Evolutionary conservation across 2,797 vertebrate species (phyloP).

Genomic region (Acipenser ruthenus): DNA sequence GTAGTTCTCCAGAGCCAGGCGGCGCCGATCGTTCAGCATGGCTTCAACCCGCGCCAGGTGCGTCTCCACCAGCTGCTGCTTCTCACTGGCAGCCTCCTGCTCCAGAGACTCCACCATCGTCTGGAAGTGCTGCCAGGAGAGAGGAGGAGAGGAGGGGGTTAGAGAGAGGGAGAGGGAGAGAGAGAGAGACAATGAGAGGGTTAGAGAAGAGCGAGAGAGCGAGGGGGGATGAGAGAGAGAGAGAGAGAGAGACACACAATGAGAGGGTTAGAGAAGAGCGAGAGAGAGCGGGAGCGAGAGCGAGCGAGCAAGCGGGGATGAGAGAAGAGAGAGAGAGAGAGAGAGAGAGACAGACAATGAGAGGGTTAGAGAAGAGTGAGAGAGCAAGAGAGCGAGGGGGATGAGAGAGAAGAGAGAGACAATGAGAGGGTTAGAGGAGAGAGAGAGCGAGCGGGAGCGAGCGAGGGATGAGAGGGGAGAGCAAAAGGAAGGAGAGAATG

Average conservation of each 20-base stretch:
- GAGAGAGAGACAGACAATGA: neutral
- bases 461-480: too few species aligned
- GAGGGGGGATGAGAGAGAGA: neutral
- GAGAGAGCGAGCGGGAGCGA: too few species aligned
- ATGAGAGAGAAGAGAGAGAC: neutral
- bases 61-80: slow-evolving; percentile 94
- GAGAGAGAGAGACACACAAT: neutral
- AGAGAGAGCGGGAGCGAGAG: too few species aligned
- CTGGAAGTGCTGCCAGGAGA: slow-evolving; percentile 78
- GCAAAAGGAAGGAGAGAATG: slow-evolving; percentile 30
- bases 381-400: too few species aligned
- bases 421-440: too few species aligned
- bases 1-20: slow-evolving; percentile 92
- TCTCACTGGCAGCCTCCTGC: slow-evolving; percentile 93
- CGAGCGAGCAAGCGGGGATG: too few species aligned
- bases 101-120: slow-evolving; percentile 92
- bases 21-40: slow-evolving; percentile 88
- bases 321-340: too few species aligned
- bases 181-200: neutral
- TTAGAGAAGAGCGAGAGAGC: neutral
- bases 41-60: slow-evolving; percentile 93
- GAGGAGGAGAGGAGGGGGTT: neutral
- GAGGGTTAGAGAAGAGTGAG: neutral
- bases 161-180: slow-evolving; percentile 4
- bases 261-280: too few species aligned